Base-by-base conservation (phyloP, 92 coral and sea anemone species). In the Epizoanthus ramosus region DNA sequence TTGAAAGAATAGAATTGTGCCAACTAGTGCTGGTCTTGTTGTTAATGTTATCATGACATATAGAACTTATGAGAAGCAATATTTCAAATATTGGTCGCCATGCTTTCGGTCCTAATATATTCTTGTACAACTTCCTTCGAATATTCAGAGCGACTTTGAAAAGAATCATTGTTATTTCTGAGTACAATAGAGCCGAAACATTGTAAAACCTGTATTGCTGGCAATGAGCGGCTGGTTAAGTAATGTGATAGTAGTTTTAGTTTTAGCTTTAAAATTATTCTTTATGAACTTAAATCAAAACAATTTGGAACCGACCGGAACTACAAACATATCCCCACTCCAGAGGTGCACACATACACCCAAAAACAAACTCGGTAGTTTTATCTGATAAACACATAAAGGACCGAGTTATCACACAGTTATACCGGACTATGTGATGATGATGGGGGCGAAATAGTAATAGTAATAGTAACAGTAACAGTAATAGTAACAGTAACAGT, bases 131-230 rank as follows among this genome's bases (percentile, higher is more conserved):
- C 57, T 31, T 6, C 10, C 16, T 41, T 39, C 5, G 8, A 3
- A 3, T 37, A 37, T 3, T 37, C 43, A 37, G 43, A 58, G 50
- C 47, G 39, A 35, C 28, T 67, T 65, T 65, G 71, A 65, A 65
- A 65, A 28, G 50, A 67, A 67, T 41, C 31, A 67, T 67, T 67
- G 72, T 33, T 67, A 33, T 33, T 16, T 16, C 47, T 33, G 72
- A 67, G 35, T 7, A 67, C 72, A 31, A 67, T 24, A 67, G 28
- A 65, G 18, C 25, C 24, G 54, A 43, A 43, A 43, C 50, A 1
- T 43, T 43, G 12, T 43, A 43, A 43, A 10, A 43, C 10, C 54
- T 50, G 13, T 50, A 50, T 50, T 50, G 54, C 54, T 50, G 54
- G 9, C 14, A 50, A 59, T 59, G 64, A 59, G 8, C 22, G 18